phyloP scores from a whole-genome alignment of 2,888 invertebrate species.

The Caenorhabditis virilis region DNA sequence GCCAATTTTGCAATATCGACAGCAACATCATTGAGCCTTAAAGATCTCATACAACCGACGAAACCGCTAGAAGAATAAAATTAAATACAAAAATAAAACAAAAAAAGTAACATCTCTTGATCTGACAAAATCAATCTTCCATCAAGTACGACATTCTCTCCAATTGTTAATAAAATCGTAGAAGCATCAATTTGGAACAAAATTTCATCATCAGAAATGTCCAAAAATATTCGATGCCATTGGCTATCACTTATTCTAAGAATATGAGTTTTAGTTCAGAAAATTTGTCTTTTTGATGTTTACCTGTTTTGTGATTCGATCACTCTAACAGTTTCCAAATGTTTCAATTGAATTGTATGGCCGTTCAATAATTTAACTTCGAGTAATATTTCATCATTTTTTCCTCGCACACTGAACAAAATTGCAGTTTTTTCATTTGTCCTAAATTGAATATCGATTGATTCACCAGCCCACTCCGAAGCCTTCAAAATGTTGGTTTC shows the following conservation, averaged over 20 bases:
- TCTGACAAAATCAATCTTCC: conserved; percentile 23
- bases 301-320: conserved; percentile 28
- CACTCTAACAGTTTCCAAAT: conserved; percentile 15
- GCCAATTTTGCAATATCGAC: conserved; percentile 15
- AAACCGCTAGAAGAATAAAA: conserved; percentile 36
- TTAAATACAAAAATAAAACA: background rate
- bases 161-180: conserved; percentile 16
- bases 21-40: conserved; percentile 40
- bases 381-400: conserved; percentile 24
- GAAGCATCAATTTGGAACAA: conserved; percentile 35
- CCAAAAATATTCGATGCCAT: conserved; percentile 61
- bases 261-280: background rate
- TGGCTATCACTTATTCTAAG: conserved; percentile 56
- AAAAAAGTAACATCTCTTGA: conserved; percentile 3
- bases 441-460: conserved; percentile 29
- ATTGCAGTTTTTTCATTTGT: conserved; percentile 24
- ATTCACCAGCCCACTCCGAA: conserved; percentile 25
- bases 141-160: conserved; percentile 21
- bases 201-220: conserved; percentile 50
- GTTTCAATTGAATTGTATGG: conserved; percentile 21
- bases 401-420: conserved; percentile 15
- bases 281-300: background rate
- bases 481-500: conserved; percentile 3
- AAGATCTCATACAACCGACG: conserved; percentile 55
- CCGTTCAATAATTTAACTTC: conserved; percentile 19